Evolutionary conservation across 2,113 vertebrate species (phyloP).

Genomic region (Mystacornis crossleyi): DNA sequence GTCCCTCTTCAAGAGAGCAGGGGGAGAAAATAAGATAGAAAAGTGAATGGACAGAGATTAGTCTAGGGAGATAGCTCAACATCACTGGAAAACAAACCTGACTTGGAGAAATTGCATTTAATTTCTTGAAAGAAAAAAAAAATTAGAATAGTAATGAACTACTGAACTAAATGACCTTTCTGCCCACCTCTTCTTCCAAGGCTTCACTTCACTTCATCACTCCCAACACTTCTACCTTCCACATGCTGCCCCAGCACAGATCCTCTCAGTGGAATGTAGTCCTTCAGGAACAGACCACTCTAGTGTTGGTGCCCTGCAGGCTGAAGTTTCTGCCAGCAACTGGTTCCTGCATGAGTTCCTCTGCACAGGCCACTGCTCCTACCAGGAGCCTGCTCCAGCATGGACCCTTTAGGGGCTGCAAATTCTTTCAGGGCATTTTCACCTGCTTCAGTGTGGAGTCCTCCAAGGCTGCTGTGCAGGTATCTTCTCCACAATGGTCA

Average conservation of each 20-base stretch:
- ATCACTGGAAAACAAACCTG: background rate
- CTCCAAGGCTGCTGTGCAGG: background rate
- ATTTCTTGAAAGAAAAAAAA: background rate
- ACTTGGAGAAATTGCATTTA: background rate
- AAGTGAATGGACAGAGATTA: rapidly evolving
- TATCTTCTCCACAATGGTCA: rapidly evolving
- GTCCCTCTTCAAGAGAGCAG: background rate
- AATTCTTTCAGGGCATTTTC: background rate
- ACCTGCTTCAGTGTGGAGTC: background rate
- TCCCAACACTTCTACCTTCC: background rate
- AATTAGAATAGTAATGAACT: background rate
- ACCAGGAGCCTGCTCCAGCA: background rate
- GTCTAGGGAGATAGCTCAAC: rapidly evolving
- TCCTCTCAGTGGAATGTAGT: background rate
- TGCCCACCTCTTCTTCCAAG: background rate
- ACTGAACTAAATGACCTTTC: background rate
- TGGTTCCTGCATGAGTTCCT: background rate
- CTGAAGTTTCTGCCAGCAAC: background rate
- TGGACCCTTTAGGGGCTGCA: background rate
- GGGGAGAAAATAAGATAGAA: background rate
- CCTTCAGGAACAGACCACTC: background rate
- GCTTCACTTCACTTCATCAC: background rate
- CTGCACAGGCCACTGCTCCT: rapidly evolving
- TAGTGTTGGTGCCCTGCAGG: rapidly evolving
- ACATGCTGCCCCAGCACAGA: background rate